Conservation (phyloP, 2,888 invertebrate species). For the Tenthredo amoena region DNA sequence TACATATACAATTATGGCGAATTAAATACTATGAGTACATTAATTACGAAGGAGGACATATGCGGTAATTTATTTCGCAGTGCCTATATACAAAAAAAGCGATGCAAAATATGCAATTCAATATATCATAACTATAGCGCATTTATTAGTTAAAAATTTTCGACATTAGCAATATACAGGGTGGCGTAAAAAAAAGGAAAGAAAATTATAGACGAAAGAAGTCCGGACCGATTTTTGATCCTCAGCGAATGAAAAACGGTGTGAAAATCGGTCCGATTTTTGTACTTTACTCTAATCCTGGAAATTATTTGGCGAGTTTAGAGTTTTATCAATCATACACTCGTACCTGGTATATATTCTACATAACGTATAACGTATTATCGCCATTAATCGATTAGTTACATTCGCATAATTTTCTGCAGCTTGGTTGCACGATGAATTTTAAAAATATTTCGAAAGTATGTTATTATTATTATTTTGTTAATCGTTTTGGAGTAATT, state of each 20-base stretch:
- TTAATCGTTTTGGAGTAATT: neutral
- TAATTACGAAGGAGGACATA: neutral
- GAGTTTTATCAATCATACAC: neutral
- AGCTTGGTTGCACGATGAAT: neutral
- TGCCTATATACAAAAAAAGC: neutral
- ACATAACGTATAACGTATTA: conserved; percentile 6
- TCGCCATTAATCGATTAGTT: neutral
- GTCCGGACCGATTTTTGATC: neutral
- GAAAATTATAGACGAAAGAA: neutral
- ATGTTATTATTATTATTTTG: neutral
- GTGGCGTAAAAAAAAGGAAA: neutral
- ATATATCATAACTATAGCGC: neutral
- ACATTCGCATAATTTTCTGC: neutral
- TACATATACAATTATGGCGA: neutral
- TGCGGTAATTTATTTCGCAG: conserved; percentile 9
- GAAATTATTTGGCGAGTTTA: neutral
- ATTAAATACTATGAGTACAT: neutral
- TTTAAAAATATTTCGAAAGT: neutral
- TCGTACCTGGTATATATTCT: conserved; percentile 19
- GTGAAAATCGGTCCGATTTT: neutral
- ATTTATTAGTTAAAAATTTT: neutral
- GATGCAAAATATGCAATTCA: neutral
- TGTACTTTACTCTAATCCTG: neutral
- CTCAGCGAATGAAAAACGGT: neutral
- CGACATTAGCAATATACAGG: conserved; percentile 2